Conservation (phyloP, 2,797 vertebrate genomes). For the Yasuhikotakia modesta region DNA sequence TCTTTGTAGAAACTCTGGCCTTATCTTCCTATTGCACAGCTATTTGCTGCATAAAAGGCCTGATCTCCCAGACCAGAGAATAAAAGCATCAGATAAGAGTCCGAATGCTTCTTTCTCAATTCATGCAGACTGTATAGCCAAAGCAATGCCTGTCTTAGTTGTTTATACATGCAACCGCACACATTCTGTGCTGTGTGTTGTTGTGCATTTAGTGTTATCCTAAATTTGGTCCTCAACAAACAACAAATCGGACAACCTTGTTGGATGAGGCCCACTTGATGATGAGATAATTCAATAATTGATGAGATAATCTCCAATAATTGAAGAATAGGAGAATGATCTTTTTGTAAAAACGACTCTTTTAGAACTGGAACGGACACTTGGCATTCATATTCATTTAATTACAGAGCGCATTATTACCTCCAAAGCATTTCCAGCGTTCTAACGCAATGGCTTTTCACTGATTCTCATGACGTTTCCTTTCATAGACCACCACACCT, state of each 20-base stretch:
- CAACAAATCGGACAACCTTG: slow-evolving; percentile 13
- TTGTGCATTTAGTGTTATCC: slow-evolving; percentile 13
- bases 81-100: slow-evolving; percentile 52
- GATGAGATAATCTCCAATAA: too few relatives aligned
- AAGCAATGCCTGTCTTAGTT: slow-evolving; percentile 14
- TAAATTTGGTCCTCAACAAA: slow-evolving; percentile 39
- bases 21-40: slow-evolving; percentile 53
- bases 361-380: slow-evolving; percentile 87
- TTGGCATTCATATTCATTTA: slow-evolving; percentile 95
- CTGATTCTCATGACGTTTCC: slow-evolving; percentile 89
- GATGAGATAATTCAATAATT: too few relatives aligned
- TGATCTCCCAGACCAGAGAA: slow-evolving; percentile 50
- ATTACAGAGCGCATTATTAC: slow-evolving; percentile 96
- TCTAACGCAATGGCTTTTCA: slow-evolving; percentile 91
- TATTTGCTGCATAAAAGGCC: slow-evolving; percentile 38
- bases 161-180: not conserved
- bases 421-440: slow-evolving; percentile 87
- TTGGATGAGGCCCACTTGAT: slow-evolving; percentile 40
- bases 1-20: slow-evolving; percentile 44
- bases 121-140: slow-evolving; percentile 13
- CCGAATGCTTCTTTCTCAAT: slow-evolving; percentile 31
- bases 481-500: slow-evolving; percentile 88
- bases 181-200: not conserved
- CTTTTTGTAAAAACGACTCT: slow-evolving; percentile 86
- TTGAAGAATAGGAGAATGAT: slow-evolving; percentile 93